A percentile compares a stretch with the other conserved stretches of the same genome.
phyloP scores from a whole-genome alignment of 1,140 invertebrate species.

The Dendrolimus punctatus region DNA sequence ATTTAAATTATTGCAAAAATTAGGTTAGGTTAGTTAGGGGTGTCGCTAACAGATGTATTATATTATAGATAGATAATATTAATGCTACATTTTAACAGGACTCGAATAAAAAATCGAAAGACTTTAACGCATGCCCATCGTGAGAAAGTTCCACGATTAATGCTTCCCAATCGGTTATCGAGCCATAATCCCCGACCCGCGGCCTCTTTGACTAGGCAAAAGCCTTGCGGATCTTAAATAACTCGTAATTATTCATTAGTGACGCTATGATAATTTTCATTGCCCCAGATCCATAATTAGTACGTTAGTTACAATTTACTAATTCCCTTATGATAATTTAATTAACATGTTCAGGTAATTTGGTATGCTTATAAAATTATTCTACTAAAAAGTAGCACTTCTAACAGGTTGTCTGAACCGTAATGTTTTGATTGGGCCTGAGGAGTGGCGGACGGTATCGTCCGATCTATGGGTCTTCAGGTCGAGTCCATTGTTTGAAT shows the following conservation, averaged over 20 bases:
- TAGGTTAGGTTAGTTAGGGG: too few relatives aligned
- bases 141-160: constrained; percentile 48
- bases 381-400: constrained; percentile 15
- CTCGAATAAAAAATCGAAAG: too few relatives aligned
- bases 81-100: too few relatives aligned
- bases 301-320: too few relatives aligned
- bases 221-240: constrained; percentile 45
- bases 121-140: constrained; percentile 31
- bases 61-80: too few relatives aligned
- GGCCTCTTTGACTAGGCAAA: constrained; percentile 46
- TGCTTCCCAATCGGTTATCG: constrained; percentile 33
- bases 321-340: too few relatives aligned
- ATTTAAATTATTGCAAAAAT: too few relatives aligned
- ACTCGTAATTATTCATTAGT: constrained; percentile 35
- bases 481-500: constrained; percentile 44
- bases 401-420: constrained; percentile 23
- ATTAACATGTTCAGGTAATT: too few relatives aligned
- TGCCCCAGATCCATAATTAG: too few relatives aligned
- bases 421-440: constrained; percentile 29
- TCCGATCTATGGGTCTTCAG: constrained; percentile 30
- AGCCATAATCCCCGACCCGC: constrained; percentile 33
- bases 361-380: neutral
- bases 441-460: constrained; percentile 27
- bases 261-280: constrained; percentile 7
- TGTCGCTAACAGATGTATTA: too few relatives aligned